A percentile compares a stretch with the other conserved stretches of the same genome.
Evolutionary conservation across 2,888 invertebrate genomes (phyloP).

Genomic region (Drosophila eohydei): DNA sequence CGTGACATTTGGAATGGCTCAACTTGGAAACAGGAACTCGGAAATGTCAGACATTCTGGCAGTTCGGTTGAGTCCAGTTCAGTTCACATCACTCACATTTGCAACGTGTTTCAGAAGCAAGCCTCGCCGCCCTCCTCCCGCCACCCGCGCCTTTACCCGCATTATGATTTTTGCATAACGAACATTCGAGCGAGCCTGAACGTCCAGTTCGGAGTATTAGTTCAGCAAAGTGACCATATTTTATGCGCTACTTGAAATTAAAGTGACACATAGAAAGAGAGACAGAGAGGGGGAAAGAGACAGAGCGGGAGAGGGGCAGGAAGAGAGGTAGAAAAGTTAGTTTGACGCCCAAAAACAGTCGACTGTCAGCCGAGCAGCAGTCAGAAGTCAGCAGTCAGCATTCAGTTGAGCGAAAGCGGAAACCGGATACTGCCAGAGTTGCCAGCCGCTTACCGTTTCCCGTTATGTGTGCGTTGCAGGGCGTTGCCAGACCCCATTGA

Average conservation of each 20-base stretch:
- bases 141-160: not conserved
- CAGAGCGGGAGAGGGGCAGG: not conserved
- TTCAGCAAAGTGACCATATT: slow-evolving; percentile 39
- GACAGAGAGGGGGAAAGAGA: not conserved
- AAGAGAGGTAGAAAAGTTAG: slow-evolving; percentile 31
- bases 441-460: slow-evolving; percentile 67
- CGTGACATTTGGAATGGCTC: slow-evolving; percentile 56
- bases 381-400: slow-evolving; percentile 36
- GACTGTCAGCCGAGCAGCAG: slow-evolving; percentile 13
- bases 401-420: slow-evolving; percentile 61
- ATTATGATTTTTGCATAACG: slow-evolving; percentile 23
- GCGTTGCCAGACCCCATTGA: slow-evolving; percentile 46
- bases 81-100: slow-evolving; percentile 49
- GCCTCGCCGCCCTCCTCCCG: too few species aligned
- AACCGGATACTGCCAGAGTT: slow-evolving; percentile 69
- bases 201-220: slow-evolving; percentile 37
- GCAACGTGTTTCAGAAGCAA: slow-evolving; percentile 7
- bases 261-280: slow-evolving; percentile 16
- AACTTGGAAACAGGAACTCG: slow-evolving; percentile 35
- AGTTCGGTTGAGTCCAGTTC: slow-evolving; percentile 27
- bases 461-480: slow-evolving; percentile 34
- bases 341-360: slow-evolving; percentile 43
- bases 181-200: slow-evolving; percentile 7
- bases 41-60: slow-evolving; percentile 48
- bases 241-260: slow-evolving; percentile 36